Base-by-base conservation (phyloP, 2,113 vertebrate species). In the Phoxinus phoxinus region DNA sequence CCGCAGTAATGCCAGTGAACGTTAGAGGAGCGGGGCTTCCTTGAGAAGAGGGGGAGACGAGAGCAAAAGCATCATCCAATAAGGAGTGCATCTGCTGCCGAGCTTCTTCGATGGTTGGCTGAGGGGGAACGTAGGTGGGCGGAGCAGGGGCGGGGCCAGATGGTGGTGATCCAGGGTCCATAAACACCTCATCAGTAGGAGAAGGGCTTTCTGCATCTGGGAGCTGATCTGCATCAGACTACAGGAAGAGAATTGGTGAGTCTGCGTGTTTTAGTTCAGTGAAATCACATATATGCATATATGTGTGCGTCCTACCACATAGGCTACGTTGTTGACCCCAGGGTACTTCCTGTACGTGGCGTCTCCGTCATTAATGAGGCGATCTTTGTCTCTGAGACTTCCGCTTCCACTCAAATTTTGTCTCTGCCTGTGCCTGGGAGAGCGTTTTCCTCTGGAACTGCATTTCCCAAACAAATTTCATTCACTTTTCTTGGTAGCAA, bases 41-140 rank as follows among this genome's bases (percentile, higher is more conserved):
- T 90, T 97, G 97, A 41, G 94, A 96, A 85, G 97, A 96, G 10
- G 98, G 97, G 0, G 98, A 98, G 89, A 99, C 98, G 10, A 99
- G 92, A 0, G 98, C 98, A 3, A 99, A 99, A 75, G 98, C 98
- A 0, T 99, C 98, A 0, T 99, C 98, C 93, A 99, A 93, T 63
- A 99, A 95, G 0, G 96, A 98, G 92, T 97, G 97, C 98, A 99
- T 99, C 90, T 98, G 99, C 92, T 98, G 97, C 5, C 98, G 96
- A 0, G 98, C 98, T 92, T 99, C 98, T 91, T 99, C 98, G 0
- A 99, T 99, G 88, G 97, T 98, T 0, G 97, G 97, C 92, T 97
- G 97, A 0, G 97, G 98, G 1, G 96, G 96, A 90, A 97, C 77
- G 19, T 99, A 99, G 85, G 96, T 95, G 0, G 97, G 94, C 0